phyloP scores from a whole-genome alignment of 2,797 vertebrate genomes.

The Takifugu rubripes region DNA sequence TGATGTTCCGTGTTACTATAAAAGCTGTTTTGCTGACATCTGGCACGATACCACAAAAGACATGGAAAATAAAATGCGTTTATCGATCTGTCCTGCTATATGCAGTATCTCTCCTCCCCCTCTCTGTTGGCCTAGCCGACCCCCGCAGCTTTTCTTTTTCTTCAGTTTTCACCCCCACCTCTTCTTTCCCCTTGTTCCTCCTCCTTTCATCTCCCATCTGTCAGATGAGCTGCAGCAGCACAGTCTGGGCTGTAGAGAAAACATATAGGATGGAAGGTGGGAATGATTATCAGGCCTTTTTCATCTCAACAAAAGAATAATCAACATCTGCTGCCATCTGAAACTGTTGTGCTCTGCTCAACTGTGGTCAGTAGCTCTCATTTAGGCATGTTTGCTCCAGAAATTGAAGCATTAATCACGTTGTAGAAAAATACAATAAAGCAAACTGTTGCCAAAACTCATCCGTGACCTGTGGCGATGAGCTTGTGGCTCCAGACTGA shows the following conservation, averaged over 20 bases:
- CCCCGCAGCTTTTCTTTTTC: slow-evolving; percentile 63
- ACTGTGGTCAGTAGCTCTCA: slow-evolving; percentile 9
- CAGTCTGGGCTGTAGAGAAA: slow-evolving; percentile 14
- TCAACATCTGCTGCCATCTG: slow-evolving; percentile 41
- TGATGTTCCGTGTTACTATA: no score
- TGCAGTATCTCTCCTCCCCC: slow-evolving; percentile 50
- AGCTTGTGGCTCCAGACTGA: no score
- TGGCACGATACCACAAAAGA: slow-evolving; percentile 31
- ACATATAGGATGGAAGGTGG: slow-evolving; percentile 38
- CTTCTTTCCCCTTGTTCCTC: slow-evolving; percentile 44
- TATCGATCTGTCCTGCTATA: slow-evolving; percentile 59
- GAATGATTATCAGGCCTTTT: slow-evolving; percentile 39
- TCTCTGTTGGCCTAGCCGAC: slow-evolving; percentile 61
- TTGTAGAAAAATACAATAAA: background rate
- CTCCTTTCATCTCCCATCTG: slow-evolving; percentile 79
- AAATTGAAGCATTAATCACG: slow-evolving; percentile 11
- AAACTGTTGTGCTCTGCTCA: slow-evolving; percentile 36
- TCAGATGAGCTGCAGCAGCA: slow-evolving; percentile 52
- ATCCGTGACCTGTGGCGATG: no score
- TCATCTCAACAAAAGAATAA: slow-evolving; percentile 40
- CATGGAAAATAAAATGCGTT: slow-evolving; percentile 49
- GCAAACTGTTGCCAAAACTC: no score
- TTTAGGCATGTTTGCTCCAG: slow-evolving; percentile 15
- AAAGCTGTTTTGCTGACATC: slow-evolving; percentile 47
- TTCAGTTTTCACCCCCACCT: slow-evolving; percentile 68